Base-by-base conservation (phyloP, 1,140 invertebrate species). In the Phymastichus coffea region DNA sequence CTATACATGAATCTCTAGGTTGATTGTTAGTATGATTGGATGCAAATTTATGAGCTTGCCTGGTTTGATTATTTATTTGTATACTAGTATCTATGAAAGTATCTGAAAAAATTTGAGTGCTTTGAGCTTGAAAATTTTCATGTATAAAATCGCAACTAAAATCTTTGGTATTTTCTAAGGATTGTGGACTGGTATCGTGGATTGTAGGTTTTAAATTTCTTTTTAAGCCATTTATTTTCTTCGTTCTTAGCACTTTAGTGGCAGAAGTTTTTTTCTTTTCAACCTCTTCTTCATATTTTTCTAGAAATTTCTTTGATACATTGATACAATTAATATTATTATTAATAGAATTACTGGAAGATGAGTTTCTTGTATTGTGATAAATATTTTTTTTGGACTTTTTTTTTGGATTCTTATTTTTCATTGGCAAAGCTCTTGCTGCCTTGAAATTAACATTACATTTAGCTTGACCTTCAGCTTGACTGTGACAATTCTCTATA, bases 1-100 rank as follows among this genome's bases (percentile, higher is more conserved):
- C 54, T 28, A 62, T 55, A 17, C 47, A 47, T 19, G 60, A 57
- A 38, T 62, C 38, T 57, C 14, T 52, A 3, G 47, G 38, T 17
- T 61, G 44, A 22, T 46, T 28, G 0, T 26, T 46, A n/a, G n/a
- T n/a, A n/a, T n/a, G n/a, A n/a, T n/a, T n/a, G n/a, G n/a, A n/a
- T n/a, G n/a, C 10, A 14, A 3, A n/a, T 49, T 30, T 57, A 17
- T 19, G 1, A 3, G 46, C 20, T 33, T 22, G 28, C 9, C n/a
- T 51, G 15, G 0, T 3, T 33, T 25, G 15, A 6, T 10, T 44
- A 37, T 15, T 51, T 35, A 1, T 23, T 51, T 14, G 8, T 33
- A 23, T 25, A 15, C 25, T 37, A 37, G 2, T 8, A 15, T 61
- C 52, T 20, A 8, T 3, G 14, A 41, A 22, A 22, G 51, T 55